These are phyloP conservation scores for Lepidocyrtinus sp. DNA, from an alignment of 2,888 invertebrate genomes.

Conservation along the genomic window DNA sequence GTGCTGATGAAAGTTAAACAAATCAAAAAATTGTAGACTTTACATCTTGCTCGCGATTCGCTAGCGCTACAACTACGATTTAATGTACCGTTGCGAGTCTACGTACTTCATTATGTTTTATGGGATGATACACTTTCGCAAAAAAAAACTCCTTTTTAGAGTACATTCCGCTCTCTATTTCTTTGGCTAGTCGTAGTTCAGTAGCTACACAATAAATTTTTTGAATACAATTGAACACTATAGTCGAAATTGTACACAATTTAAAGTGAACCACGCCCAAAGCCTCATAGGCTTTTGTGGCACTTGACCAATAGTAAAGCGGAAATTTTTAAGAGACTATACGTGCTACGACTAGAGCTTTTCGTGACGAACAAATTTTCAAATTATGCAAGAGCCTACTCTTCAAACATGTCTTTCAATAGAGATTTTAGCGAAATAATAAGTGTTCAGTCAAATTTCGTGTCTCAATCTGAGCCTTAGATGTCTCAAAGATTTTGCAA, in stretches of 20 bases:
- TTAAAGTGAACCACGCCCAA: slow-evolving; percentile 53
- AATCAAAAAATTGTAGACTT: slow-evolving; percentile 52
- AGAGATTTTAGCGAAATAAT: too few species aligned
- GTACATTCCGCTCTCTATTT: slow-evolving; percentile 38
- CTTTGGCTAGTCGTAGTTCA: neutral
- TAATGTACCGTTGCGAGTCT: slow-evolving; percentile 27
- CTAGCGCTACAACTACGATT: slow-evolving; percentile 14
- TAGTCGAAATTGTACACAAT: slow-evolving; percentile 30
- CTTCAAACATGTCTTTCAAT: too few species aligned
- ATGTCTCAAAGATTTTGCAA: too few species aligned
- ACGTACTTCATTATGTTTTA: slow-evolving; percentile 2
- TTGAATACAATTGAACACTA: too few species aligned
- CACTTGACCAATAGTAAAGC: slow-evolving; percentile 43
- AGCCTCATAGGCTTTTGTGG: slow-evolving; percentile 40
- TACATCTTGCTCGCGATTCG: slow-evolving; percentile 49
- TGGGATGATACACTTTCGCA: slow-evolving; percentile 41
- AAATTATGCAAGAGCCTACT: too few species aligned
- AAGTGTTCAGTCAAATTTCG: too few species aligned
- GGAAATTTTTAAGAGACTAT: too few species aligned
- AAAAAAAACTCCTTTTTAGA: too few species aligned
- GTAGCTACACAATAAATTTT: neutral
- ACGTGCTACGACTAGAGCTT: too few species aligned
- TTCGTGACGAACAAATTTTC: too few species aligned
- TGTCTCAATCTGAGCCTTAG: too few species aligned
- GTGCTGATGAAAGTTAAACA: slow-evolving; percentile 53